Percentiles rank a stretch among this genome's conserved stretches.
Evolutionary conservation across 2,797 vertebrate genomes (phyloP).

Genomic region (Thunnus albacares): DNA sequence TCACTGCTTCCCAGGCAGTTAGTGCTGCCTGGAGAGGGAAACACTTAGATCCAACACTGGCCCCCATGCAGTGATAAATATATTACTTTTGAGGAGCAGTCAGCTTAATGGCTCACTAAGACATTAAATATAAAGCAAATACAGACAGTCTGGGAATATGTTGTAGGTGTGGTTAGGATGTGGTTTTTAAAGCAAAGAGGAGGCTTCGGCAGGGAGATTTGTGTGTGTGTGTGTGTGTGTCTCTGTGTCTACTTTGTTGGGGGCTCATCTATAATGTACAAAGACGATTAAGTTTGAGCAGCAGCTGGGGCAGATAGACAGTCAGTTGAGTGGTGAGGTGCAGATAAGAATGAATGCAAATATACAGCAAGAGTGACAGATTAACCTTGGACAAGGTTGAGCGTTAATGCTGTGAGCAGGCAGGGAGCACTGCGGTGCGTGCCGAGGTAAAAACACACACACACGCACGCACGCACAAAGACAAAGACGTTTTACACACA

Average conservation of each 20-base stretch:
- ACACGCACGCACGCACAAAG: constrained; percentile 10
- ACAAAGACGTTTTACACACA: constrained; percentile 15
- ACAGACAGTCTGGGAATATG: constrained; percentile 53
- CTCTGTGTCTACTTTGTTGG: constrained; percentile 60
- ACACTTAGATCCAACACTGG: constrained; percentile 34
- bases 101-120: constrained; percentile 49
- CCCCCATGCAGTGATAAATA: constrained; percentile 50
- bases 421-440: constrained; percentile 51
- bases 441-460: constrained; percentile 56
- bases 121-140: constrained; percentile 63
- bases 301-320: constrained; percentile 77
- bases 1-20: constrained; percentile 43
- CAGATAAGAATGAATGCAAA: constrained; percentile 90
- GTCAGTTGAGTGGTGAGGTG: constrained; percentile 82
- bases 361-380: constrained; percentile 87
- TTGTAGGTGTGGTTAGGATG: constrained; percentile 43
- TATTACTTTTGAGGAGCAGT: constrained; percentile 59
- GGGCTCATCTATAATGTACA: constrained; percentile 86
- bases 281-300: constrained; percentile 84
- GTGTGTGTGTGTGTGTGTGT: constrained; percentile 33
- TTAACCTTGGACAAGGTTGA: constrained; percentile 89
- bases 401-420: constrained; percentile 71
- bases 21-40: constrained; percentile 44
- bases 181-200: constrained; percentile 35
- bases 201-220: constrained; percentile 17